Percentiles rank a stretch among this genome's conserved stretches.
phyloP scores from a whole-genome alignment of 2,797 vertebrate species.

The Argyrosomus regius region DNA sequence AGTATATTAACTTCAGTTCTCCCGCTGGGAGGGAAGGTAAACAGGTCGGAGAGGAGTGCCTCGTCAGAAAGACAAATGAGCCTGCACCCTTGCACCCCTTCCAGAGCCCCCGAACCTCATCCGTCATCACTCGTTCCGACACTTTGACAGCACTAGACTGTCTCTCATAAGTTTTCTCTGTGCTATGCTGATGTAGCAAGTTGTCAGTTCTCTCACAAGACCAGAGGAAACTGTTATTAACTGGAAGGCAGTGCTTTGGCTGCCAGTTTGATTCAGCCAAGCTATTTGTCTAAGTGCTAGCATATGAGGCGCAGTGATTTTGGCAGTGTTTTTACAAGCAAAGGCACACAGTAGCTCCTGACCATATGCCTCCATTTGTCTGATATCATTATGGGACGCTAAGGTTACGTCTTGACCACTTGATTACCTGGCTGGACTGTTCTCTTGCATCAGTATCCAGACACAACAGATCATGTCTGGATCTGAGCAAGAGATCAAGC shows the following conservation, averaged over 20 bases:
- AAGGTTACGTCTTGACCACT: conserved; percentile 34
- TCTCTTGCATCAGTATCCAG: conserved; percentile 42
- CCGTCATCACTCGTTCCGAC: conserved; percentile 58
- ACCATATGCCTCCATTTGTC: conserved; percentile 62
- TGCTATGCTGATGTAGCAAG: conserved; percentile 69
- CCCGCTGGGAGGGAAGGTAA: conserved; percentile 52
- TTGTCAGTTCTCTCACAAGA: conserved; percentile 65
- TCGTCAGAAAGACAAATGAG: conserved; percentile 74
- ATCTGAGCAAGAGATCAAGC: conserved; percentile 49
- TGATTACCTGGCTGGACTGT: conserved; percentile 40
- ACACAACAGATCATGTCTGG: conserved; percentile 48
- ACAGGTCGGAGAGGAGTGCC: conserved; percentile 47
- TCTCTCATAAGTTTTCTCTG: conserved; percentile 55
- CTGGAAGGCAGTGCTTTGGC: conserved; percentile 54
- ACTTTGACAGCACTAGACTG: conserved; percentile 49
- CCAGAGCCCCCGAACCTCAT: conserved; percentile 59
- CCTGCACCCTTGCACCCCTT: conserved; percentile 38
- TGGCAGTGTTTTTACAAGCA: conserved; percentile 64
- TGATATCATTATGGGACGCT: conserved; percentile 33
- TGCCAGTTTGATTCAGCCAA: conserved; percentile 67
- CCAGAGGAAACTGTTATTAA: conserved; percentile 73
- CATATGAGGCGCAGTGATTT: conserved; percentile 65
- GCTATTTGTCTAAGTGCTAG: conserved; percentile 74
- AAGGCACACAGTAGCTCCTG: conserved; percentile 58
- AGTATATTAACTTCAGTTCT: conserved; percentile 47